Base-by-base conservation (phyloP, 2,888 invertebrate genomes). In the Acrocera orbiculus region DNA sequence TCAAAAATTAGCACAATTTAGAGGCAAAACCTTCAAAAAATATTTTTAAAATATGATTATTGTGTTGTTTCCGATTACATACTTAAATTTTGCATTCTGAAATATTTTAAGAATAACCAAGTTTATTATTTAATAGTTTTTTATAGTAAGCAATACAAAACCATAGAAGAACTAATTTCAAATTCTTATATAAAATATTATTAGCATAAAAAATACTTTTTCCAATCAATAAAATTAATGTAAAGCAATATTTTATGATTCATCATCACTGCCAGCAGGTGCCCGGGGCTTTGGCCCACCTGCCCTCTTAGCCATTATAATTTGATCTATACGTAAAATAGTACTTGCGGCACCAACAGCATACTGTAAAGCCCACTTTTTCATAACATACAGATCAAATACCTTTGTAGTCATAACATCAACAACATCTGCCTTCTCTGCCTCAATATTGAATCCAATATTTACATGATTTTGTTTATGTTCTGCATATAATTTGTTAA, bases 301-400 rank as follows among this genome's bases (percentile, higher is more conserved):
- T 11, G 93, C 92, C 47, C 82, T 71, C 64, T 95, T 95, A 0
- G 95, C 90, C 93, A 95, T 93, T 44, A 96, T 95, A 45, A 96
- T 95, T 64, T 95, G 90, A 63, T 95, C 92, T 16, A 96, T 87
- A 56, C 82, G 78, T 17, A 96, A 68, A 44, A 95, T 81, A 1
- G 93, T 93, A 40, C 80, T 74, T 1, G 95, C 90, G 2, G 92
- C 90, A 40, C 81, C 76, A 0, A 89, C 83, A 1, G 96, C 93
- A 62, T 96, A 92, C 57, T 93, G 92, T 34, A 99, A 63, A 4
- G 78, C 95, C 92, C 95, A 96, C 52, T 73, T 67, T 59, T 98
- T 98, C 16, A 79, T 69, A 27, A 78, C 56, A 56, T 73, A 93
- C 37, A 87, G 65, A 66, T 95, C 93, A 33, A 77, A 62, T 41